These are phyloP conservation scores for Tethya wilhelma DNA, from an alignment of 37 sponge, comb jelly and placozoan species.

Conservation along the genomic window DNA sequence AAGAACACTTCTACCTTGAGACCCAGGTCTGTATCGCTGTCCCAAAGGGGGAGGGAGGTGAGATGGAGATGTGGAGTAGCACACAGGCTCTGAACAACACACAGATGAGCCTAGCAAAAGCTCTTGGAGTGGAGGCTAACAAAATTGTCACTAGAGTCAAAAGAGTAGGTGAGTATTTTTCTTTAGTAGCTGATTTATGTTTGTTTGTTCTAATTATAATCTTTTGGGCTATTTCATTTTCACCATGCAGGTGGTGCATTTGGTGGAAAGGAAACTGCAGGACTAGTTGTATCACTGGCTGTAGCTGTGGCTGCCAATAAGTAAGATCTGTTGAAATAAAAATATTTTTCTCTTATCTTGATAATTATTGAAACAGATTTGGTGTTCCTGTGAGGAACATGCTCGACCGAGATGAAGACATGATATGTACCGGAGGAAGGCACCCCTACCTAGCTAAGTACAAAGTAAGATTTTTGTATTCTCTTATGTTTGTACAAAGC, in stretches of 20 bases:
- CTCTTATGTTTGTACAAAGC: too few relatives aligned
- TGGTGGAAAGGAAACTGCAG: conserved; percentile 89
- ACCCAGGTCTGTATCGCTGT: conserved; percentile 73
- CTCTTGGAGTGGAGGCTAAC: conserved; percentile 78
- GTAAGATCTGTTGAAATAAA: conserved; percentile 55
- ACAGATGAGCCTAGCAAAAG: conserved; percentile 65
- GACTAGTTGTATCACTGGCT: conserved; percentile 42
- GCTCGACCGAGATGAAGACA: conserved; percentile 90
- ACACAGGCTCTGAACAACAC: conserved; percentile 63
- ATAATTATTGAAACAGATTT: conserved; percentile 13
- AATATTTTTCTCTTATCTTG: too few relatives aligned
- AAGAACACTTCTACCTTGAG: conserved; percentile 95
- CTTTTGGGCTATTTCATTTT: too few relatives aligned
- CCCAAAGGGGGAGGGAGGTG: conserved; percentile 77
- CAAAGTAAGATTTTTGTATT: too few relatives aligned
- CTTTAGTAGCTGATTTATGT: too few relatives aligned
- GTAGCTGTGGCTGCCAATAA: conserved; percentile 87
- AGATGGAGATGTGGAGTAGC: conserved; percentile 76
- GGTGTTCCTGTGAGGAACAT: conserved; percentile 67
- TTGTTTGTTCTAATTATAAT: too few relatives aligned
- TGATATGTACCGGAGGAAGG: conserved; percentile 74
- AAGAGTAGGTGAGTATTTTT: conserved; percentile 88
- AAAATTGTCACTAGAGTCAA: conserved; percentile 66
- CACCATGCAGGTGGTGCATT: conserved; percentile 98
- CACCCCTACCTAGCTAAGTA: conserved; percentile 83